Percentiles rank a stretch among this genome's conserved stretches.
phyloP scores from a whole-genome alignment of 2,888 invertebrate genomes.

The Choristoneura rosaceana region DNA sequence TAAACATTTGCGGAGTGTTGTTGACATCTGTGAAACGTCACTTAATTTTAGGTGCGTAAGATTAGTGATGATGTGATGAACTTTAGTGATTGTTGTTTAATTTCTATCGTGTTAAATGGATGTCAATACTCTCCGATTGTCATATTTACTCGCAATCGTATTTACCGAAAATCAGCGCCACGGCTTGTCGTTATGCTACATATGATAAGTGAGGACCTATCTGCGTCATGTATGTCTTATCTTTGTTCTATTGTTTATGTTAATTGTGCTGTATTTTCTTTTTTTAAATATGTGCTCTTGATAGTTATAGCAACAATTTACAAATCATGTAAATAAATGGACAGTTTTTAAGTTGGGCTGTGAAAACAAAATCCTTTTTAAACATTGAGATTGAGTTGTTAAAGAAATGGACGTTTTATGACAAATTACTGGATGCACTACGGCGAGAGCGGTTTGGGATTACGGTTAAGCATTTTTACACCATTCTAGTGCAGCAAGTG shows the following conservation, averaged over 20 bases:
- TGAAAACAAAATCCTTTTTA: not conserved
- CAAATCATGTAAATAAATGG: no score
- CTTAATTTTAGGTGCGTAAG: not conserved
- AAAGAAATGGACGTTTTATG: slow-evolving; percentile 34
- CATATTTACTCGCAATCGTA: not conserved
- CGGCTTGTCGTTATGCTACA: no score
- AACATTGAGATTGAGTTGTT: slow-evolving; percentile 6
- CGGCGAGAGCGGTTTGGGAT: slow-evolving; percentile 8
- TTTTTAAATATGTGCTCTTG: no score
- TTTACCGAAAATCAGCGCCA: not conserved
- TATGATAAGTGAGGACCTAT: no score
- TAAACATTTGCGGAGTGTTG: not conserved
- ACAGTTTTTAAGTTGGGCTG: no score
- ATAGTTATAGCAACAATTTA: no score
- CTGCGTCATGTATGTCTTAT: no score
- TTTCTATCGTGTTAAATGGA: not conserved
- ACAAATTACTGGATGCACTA: slow-evolving; percentile 28
- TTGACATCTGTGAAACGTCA: not conserved
- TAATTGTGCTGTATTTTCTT: no score
- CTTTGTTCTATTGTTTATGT: no score
- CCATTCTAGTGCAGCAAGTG: not conserved
- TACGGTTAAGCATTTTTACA: slow-evolving; percentile 6
- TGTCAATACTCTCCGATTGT: no score
- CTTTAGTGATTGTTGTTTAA: not conserved
- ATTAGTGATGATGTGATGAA: not conserved